phyloP scores from a whole-genome alignment of 2,888 invertebrate genomes.

The Lepidocyrtinus sp. region DNA sequence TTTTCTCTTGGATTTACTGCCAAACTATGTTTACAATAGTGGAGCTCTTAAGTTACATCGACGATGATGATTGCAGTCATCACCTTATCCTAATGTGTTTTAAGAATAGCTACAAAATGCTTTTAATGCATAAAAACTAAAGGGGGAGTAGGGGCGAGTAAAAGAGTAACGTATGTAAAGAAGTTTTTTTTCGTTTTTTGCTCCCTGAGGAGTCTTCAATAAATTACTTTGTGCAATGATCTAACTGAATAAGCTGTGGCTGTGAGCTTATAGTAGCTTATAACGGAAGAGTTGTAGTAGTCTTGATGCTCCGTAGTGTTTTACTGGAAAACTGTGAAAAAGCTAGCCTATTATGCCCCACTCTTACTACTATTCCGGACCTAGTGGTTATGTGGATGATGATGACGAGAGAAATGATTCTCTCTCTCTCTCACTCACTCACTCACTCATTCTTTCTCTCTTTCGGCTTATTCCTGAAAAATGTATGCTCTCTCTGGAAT shows the following conservation, averaged over 20 bases:
- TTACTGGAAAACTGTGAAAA: too few relatives aligned
- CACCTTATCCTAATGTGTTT: constrained; percentile 38
- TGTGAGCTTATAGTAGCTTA: too few relatives aligned
- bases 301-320: too few relatives aligned
- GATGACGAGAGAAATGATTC: constrained; percentile 8
- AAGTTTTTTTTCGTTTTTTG: constrained; percentile 27
- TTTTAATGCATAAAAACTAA: constrained; percentile 19
- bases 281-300: too few relatives aligned
- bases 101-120: constrained; percentile 13
- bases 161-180: constrained; percentile 22
- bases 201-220: constrained; percentile 60
- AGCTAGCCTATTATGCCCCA: too few relatives aligned
- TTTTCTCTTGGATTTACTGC: constrained; percentile 29
- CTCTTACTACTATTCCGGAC: too few relatives aligned
- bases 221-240: constrained; percentile 61
- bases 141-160: neutral
- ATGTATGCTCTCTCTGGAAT: constrained; percentile 41
- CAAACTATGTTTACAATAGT: constrained; percentile 35
- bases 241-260: constrained; percentile 58
- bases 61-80: constrained; percentile 39
- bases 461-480: constrained; percentile 3
- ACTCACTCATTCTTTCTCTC: too few relatives aligned
- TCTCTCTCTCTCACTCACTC: constrained; percentile 1
- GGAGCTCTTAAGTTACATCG: constrained; percentile 35
- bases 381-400: neutral